Base-by-base conservation (phyloP, 2,888 invertebrate genomes). In the Tanytarsus gracilentus region DNA sequence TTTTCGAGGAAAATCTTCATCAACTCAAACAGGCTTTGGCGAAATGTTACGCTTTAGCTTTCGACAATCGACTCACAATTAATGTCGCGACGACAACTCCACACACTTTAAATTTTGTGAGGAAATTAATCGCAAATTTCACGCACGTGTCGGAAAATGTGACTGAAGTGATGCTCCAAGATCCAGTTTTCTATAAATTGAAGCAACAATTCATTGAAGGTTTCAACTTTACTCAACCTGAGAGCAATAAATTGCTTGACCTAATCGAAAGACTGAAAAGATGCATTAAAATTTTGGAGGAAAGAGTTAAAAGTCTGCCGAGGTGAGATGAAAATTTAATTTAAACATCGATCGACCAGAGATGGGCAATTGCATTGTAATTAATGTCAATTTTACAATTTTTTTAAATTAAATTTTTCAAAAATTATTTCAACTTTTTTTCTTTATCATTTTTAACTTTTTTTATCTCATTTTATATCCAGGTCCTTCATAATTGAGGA, bases 161-260 rank as follows among this genome's bases (percentile, higher is more conserved):
- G 64, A 92, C 92, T 16, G 92, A 94, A 72, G 89, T 89, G 52
- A 92, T 93, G 1, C 88, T 91, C 62, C 93, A 94, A 72, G 96
- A 97, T 76, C 96, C 96, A 0, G 90, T 94, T 63, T 97, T 97
- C 76, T 93, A 94, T 74, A 89, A 89, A 75, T 93, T 96, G 90
- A 96, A 96, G 73, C 84, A 83, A 59, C 94, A 96, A 72, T 97
- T 97, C 75, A 88, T 92, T 0, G 86, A 85, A 56, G 96, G 97
- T 76, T 97, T 97, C 75, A 95, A 96, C 76, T 96, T 95, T 75
- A 84, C 85, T 63, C 88, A 86, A 65, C 89, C 93, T 7, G 90
- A 89, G 52, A 88, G 94, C 11, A 88, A 91, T 79, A 85, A 91
- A 70, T 77, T 97, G 59, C 95, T 96, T 71, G 93, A 91, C 72